These are phyloP conservation scores for Turnix velox DNA, from an alignment of 2,113 vertebrate species.

Conservation along the genomic window DNA sequence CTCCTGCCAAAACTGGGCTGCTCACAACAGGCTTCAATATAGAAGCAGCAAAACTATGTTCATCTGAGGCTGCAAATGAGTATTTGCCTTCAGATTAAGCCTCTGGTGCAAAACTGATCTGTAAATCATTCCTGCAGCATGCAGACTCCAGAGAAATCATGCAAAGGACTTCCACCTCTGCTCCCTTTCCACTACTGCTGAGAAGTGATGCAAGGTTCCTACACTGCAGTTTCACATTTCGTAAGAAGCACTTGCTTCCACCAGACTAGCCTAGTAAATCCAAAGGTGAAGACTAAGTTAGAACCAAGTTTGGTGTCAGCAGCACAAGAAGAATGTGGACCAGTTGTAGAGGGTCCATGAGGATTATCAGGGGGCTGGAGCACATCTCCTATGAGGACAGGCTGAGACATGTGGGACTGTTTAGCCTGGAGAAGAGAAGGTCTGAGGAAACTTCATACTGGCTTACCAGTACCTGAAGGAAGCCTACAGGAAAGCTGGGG, in stretches of 20 bases:
- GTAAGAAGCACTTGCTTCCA: neutral
- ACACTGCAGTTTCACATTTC: neutral
- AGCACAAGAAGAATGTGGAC: no score
- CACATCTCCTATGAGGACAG: no score
- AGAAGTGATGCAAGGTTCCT: neutral
- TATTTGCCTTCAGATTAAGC: neutral
- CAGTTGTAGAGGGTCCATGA: no score
- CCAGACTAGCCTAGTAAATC: neutral
- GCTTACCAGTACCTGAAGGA: no score
- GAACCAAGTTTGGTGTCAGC: neutral
- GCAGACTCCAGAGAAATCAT: neutral
- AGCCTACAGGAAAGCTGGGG: no score
- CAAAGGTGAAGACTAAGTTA: neutral
- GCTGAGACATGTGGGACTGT: no score
- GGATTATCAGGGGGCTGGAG: no score
- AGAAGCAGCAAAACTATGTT: neutral
- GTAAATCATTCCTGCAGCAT: neutral
- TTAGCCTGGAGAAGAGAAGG: no score
- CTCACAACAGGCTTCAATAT: neutral
- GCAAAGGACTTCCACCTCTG: neutral
- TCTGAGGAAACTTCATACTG: no score
- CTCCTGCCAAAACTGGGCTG: neutral
- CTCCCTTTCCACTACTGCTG: neutral
- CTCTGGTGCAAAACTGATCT: neutral
- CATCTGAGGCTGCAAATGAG: neutral